A percentile compares a stretch with the other conserved stretches of the same genome.
These are phyloP conservation scores for Psilopsiagon aymara DNA, from an alignment of 2,113 vertebrate genomes.

Conservation along the genomic window DNA sequence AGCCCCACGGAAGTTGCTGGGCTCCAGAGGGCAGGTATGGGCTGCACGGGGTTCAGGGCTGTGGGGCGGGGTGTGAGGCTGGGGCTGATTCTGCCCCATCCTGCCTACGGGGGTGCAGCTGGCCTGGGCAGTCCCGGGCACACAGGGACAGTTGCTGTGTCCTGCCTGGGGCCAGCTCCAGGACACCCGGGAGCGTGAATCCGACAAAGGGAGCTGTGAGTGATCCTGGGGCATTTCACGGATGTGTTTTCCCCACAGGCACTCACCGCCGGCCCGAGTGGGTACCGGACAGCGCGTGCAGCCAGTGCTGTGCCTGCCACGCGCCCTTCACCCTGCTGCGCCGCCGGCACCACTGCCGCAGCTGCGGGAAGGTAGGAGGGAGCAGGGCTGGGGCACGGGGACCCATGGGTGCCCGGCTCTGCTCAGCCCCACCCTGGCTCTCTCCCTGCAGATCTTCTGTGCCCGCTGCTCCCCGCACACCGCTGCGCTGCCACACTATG, in stretches of 20 bases:
- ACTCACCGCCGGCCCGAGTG: constrained; percentile 38
- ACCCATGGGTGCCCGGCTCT: accelerated
- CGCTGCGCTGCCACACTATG: constrained; percentile 30
- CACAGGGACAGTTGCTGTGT: not conserved
- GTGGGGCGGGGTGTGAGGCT: not conserved
- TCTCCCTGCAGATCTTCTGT: constrained; percentile 74
- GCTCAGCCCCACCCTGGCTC: not conserved
- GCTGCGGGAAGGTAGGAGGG: constrained; percentile 74
- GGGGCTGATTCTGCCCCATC: not conserved
- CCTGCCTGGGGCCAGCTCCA: not conserved
- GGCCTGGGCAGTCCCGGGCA: not conserved
- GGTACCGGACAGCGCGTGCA: constrained; percentile 65
- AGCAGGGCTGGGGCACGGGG: accelerated
- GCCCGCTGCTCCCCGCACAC: constrained; percentile 69
- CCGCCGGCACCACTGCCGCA: constrained; percentile 77
- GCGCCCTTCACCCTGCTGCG: constrained; percentile 72
- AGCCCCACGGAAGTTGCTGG: not conserved
- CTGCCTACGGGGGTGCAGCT: not conserved
- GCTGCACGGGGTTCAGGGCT: not conserved
- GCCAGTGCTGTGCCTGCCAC: constrained; percentile 60
- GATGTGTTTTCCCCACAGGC: not conserved
- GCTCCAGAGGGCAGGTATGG: not conserved
- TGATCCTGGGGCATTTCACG: accelerated
- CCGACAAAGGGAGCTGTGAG: not conserved
- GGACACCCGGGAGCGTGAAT: not conserved